Evolutionary conservation across 1,140 invertebrate genomes (phyloP), one percentile per base, ranked within the genome.

Genomic region (Cotesia chilonis): DNA sequence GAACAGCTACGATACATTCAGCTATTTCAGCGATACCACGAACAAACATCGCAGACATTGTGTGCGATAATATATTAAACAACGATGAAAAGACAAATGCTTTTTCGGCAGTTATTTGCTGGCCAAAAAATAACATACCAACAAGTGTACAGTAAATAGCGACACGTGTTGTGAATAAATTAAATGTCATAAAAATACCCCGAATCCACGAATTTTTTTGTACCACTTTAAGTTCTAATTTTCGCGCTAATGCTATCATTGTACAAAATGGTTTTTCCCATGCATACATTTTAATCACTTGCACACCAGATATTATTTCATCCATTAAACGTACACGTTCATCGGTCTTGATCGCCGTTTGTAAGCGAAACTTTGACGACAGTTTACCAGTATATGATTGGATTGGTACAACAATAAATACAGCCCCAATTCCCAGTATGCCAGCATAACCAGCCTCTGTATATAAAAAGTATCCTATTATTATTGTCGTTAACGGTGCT

Each of bases 281-380:
- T 0, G 92, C 90, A 77, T 93, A 94, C 92, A 95, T 93, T 83
- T 95, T 96, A 70, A 96, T 93, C 1, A 96, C 92, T 77, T 91
- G 90, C 0, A 91, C 87, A 0, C 90, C 91, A 0, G 87, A 89
- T 20, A 95, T 90, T 17, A 95, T 92, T 85, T 95, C 94, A 77
- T 93, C 92, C 92, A 95, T 94, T 12, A 94, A 78, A 5, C 92
- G 85, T 1, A 95, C 91, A 60, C 94, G 83, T 80, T 93, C 90
- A 80, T 95, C 94, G 0, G 94, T 95, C 75, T 90, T 89, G 6
- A 88, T 81, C 0, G 92, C 91, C 0, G 91, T 93, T 78, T 90
- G 87, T 4, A 89, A 79, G 35, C 92, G 85, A 68, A 91, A 90
- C 54, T 88, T 89, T 0, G 91, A 90, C 1, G 92, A 90, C 14